Percentiles rank a stretch among this genome's conserved stretches.
phyloP scores from a whole-genome alignment of 2,113 vertebrate genomes.

The Natator depressus region DNA sequence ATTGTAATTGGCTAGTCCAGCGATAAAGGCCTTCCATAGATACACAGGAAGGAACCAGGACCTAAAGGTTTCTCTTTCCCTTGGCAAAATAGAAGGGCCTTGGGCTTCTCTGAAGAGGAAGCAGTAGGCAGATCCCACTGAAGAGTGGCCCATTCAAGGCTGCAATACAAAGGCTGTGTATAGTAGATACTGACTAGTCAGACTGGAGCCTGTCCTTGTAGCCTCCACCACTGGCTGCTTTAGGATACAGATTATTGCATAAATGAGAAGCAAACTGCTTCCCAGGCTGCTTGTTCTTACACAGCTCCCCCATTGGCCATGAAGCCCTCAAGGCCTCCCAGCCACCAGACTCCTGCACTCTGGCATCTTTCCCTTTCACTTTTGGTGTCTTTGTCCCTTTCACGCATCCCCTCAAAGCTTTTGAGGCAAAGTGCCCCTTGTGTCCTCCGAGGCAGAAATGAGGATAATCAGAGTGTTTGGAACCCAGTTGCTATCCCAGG shows the following conservation, averaged over 20 bases:
- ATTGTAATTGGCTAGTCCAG: background rate
- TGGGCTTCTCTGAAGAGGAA: background rate
- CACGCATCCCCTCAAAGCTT: background rate
- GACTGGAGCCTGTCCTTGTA: background rate
- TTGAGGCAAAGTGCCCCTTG: background rate
- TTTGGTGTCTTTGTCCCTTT: background rate
- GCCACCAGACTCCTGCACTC: background rate
- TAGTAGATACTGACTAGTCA: background rate
- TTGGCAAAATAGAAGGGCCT: background rate
- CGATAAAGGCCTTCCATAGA: background rate
- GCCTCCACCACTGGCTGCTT: background rate
- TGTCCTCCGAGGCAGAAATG: background rate
- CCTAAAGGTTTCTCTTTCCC: background rate
- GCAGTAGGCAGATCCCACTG: background rate
- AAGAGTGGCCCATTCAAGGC: background rate
- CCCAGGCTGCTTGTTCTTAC: background rate
- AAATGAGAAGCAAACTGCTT: background rate
- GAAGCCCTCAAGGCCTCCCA: background rate
- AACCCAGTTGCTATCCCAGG: background rate
- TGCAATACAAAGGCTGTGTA: background rate
- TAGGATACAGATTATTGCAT: background rate
- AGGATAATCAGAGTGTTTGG: background rate
- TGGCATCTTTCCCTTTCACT: background rate
- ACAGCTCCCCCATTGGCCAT: background rate
- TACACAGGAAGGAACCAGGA: background rate